phyloP scores from a whole-genome alignment of 1,140 invertebrate genomes.

The Lithobius niger region DNA sequence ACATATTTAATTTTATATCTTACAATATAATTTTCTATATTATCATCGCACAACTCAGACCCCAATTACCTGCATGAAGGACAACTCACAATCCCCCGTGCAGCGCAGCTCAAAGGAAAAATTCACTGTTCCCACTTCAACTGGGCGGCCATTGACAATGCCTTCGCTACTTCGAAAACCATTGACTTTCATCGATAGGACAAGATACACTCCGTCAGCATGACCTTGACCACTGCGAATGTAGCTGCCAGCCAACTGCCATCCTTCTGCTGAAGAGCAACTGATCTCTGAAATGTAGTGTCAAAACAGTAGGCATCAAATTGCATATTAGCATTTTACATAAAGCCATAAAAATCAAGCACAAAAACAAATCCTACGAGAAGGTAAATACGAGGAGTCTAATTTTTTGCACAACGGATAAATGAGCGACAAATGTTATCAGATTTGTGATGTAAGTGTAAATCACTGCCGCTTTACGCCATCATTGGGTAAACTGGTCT shows the following conservation, averaged over 20 bases:
- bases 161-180: constrained; percentile 36
- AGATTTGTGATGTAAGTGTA: too few relatives aligned
- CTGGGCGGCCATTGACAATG: constrained; percentile 29
- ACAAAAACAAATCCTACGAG: too few relatives aligned
- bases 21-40: not conserved
- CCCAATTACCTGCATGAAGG: constrained; percentile 38
- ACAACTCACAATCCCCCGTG: constrained; percentile 34
- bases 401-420: too few relatives aligned
- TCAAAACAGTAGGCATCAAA: too few relatives aligned
- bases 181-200: constrained; percentile 35
- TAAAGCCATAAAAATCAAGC: too few relatives aligned
- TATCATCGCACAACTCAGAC: too few relatives aligned
- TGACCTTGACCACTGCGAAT: constrained; percentile 34
- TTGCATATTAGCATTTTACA: too few relatives aligned
- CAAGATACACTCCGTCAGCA: constrained; percentile 34
- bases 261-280: constrained; percentile 28
- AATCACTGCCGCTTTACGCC: too few relatives aligned
- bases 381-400: too few relatives aligned
- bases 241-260: constrained; percentile 35
- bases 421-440: too few relatives aligned
- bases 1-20: not conserved
- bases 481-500: too few relatives aligned
- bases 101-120: constrained; percentile 42
- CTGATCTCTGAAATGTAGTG: constrained; percentile 12
- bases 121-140: constrained; percentile 33